Percentiles rank a stretch among this genome's conserved stretches.
Evolutionary conservation across 2,797 vertebrate genomes (phyloP).

Genomic region (Cyprinodon diabolis): DNA sequence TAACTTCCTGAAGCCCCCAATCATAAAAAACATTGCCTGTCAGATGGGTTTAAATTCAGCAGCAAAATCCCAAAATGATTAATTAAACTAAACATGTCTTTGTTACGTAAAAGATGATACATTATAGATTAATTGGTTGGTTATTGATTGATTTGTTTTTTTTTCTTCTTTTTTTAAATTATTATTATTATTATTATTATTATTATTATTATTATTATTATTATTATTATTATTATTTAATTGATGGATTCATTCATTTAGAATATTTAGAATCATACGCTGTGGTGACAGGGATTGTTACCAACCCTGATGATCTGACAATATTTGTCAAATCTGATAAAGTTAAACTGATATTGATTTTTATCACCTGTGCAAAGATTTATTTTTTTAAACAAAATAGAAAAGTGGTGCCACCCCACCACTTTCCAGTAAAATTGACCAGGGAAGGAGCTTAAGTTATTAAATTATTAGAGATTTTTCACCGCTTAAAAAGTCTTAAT

Average conservation of each 20-base stretch:
- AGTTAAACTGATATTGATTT: neutral
- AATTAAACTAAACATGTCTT: neutral
- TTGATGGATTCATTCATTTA: neutral
- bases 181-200: no score
- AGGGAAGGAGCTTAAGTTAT: neutral
- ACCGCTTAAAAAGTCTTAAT: neutral
- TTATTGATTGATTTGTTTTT: no score
- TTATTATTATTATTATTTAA: neutral
- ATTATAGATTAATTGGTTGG: no score
- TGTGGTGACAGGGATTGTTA: neutral
- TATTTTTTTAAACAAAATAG: neutral
- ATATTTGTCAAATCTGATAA: neutral
- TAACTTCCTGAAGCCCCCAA: no score
- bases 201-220: neutral
- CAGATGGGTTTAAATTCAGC: no score
- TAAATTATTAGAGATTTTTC: neutral
- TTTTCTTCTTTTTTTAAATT: neutral
- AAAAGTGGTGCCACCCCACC: neutral
- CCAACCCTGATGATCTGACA: neutral
- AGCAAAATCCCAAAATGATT: neutral
- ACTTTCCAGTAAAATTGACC: neutral
- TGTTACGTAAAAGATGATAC: neutral
- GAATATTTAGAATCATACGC: neutral
- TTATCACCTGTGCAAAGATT: no score
- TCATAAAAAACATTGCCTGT: neutral